A percentile compares a stretch with the other conserved stretches of the same genome.
Conservation (phyloP, 2,797 vertebrate species). For the Sandelia bainsii region DNA sequence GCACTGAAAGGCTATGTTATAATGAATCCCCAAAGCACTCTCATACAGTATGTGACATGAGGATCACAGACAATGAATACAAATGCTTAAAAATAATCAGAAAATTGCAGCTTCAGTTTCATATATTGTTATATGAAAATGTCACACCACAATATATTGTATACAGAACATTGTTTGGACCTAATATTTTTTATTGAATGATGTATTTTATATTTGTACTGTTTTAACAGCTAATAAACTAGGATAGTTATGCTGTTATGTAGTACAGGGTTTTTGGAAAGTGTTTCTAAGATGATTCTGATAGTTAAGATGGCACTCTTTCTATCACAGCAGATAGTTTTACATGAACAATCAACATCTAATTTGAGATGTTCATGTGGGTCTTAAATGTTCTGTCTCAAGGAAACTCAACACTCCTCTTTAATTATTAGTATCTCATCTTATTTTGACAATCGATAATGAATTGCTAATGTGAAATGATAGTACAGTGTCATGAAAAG, state of each 20-base stretch:
- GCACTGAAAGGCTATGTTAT: slow-evolving; percentile 47
- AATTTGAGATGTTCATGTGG: not conserved
- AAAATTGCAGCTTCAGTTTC: not conserved
- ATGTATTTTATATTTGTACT: not conserved
- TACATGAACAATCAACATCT: not conserved
- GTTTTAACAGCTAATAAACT: too few relatives aligned
- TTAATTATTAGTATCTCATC: not conserved
- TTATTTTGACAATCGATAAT: not conserved
- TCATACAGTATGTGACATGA: slow-evolving; percentile 28
- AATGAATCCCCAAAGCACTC: slow-evolving; percentile 59
- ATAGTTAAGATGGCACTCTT: not conserved
- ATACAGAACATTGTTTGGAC: too few relatives aligned
- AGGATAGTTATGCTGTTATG: too few relatives aligned
- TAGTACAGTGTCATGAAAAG: not conserved
- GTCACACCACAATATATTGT: too few relatives aligned
- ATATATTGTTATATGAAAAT: too few relatives aligned
- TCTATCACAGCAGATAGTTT: not conserved
- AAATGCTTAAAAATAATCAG: slow-evolving; percentile 21
- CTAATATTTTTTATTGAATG: too few relatives aligned
- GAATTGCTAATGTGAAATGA: not conserved
- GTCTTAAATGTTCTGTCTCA: too few relatives aligned
- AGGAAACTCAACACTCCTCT: too few relatives aligned
- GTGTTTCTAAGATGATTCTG: not conserved
- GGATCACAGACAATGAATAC: slow-evolving; percentile 14
- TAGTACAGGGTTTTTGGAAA: too few relatives aligned